phyloP scores from a whole-genome alignment of 2,888 invertebrate genomes.

The Chaetoderma sp. region DNA sequence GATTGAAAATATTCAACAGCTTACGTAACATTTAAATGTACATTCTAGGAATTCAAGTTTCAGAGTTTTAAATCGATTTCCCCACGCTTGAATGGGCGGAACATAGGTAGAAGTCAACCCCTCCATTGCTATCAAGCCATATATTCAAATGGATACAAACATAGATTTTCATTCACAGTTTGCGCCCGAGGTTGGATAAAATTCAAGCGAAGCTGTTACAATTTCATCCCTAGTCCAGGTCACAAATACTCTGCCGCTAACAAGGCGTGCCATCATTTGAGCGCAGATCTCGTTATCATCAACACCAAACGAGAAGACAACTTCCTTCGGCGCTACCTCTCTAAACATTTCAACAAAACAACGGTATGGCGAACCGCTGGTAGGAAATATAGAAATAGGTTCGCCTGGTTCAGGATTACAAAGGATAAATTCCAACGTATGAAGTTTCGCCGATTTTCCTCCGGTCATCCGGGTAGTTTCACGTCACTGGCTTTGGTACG shows the following conservation, averaged over 20 bases:
- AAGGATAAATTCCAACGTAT: conserved; percentile 31
- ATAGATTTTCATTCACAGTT: too few relatives aligned
- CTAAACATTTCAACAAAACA: conserved; percentile 37
- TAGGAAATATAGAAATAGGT: conserved; percentile 38
- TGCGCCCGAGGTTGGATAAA: conserved; percentile 72
- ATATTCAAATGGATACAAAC: too few relatives aligned
- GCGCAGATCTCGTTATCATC: conserved; percentile 71
- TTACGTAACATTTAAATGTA: too few relatives aligned
- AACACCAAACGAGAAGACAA: conserved; percentile 72
- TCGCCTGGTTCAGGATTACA: conserved; percentile 39
- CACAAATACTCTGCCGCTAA: conserved; percentile 53
- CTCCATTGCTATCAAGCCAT: too few relatives aligned
- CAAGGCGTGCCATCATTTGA: conserved; percentile 66
- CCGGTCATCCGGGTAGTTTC: conserved; percentile 40
- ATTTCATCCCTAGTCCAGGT: conserved; percentile 63
- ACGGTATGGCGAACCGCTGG: conserved; percentile 53
- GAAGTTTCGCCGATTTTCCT: conserved; percentile 49
- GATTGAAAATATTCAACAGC: too few relatives aligned
- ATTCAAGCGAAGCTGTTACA: conserved; percentile 73
- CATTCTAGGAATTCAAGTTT: too few relatives aligned
- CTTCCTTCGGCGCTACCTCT: conserved; percentile 71
- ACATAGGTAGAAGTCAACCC: too few relatives aligned
- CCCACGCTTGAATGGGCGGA: too few relatives aligned
- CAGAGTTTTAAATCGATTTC: too few relatives aligned
- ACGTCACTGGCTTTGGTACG: conserved; percentile 51